Percentiles rank a stretch among this genome's conserved stretches.
These are phyloP conservation scores for Drosophila gunungcola DNA, from an alignment of 1,140 invertebrate genomes.

Conservation along the genomic window DNA sequence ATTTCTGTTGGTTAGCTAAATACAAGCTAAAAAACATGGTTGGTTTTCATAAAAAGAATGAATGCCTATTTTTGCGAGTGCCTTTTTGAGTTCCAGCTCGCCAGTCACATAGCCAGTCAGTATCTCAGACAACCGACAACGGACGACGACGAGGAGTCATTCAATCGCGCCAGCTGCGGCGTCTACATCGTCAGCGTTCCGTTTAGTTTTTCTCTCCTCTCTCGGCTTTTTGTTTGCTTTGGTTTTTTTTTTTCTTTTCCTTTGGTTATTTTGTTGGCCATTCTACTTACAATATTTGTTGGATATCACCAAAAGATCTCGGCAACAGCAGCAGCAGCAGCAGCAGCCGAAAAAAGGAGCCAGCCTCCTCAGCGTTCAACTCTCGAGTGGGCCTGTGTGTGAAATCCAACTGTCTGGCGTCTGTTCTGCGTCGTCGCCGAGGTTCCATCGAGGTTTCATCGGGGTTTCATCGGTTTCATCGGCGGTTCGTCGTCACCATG, in stretches of 20 bases:
- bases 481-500: conserved; percentile 66
- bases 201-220: conserved; percentile 46
- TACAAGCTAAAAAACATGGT: too few relatives aligned
- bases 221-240: conserved; percentile 43
- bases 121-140: conserved; percentile 71
- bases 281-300: conserved; percentile 81
- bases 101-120: conserved; percentile 68
- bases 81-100: conserved; percentile 8
- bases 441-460: conserved; percentile 25
- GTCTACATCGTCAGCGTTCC: conserved; percentile 70
- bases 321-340: conserved; percentile 70
- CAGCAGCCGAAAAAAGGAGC: conserved; percentile 53
- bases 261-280: conserved; percentile 65
- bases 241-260: conserved; percentile 29
- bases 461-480: conserved; percentile 12
- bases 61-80: conserved; percentile 28
- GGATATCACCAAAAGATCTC: conserved; percentile 76
- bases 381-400: conserved; percentile 68
- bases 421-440: conserved; percentile 66
- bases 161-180: conserved; percentile 81
- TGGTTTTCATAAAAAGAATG: too few relatives aligned
- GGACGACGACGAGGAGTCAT: conserved; percentile 76
- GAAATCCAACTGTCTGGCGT: conserved; percentile 77
- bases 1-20: too few relatives aligned
- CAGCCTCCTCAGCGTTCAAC: conserved; percentile 27